Conservation (phyloP, 2,113 vertebrate species). For the Lagopus leucura region DNA sequence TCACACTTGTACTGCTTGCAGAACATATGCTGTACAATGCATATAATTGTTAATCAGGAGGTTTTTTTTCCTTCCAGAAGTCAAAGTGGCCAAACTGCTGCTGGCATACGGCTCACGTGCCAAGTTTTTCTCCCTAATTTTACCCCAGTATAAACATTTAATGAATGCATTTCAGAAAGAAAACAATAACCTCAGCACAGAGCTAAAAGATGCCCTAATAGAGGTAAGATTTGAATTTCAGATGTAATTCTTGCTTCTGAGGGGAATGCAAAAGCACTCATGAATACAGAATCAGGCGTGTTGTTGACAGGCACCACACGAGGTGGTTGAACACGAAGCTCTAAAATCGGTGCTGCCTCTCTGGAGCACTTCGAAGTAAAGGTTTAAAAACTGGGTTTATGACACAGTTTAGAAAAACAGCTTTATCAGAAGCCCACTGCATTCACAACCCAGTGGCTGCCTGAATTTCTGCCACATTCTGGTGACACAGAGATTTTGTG, state of each 20-base stretch:
- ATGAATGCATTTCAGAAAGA: background rate
- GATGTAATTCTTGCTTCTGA: background rate
- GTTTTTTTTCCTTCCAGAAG: background rate
- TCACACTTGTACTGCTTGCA: background rate
- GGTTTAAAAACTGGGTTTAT: background rate
- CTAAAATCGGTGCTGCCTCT: background rate
- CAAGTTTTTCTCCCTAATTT: background rate
- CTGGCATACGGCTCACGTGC: background rate
- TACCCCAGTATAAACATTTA: background rate
- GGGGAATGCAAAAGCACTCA: background rate
- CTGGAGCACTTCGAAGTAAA: background rate
- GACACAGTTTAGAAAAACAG: background rate
- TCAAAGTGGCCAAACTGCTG: background rate
- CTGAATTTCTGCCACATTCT: background rate
- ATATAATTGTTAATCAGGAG: background rate
- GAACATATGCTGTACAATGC: background rate
- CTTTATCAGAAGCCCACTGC: background rate
- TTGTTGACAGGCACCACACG: background rate
- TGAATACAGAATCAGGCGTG: background rate
- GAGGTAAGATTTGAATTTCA: background rate
- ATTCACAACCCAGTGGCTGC: background rate
- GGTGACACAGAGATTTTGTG: background rate
- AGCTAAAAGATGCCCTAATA: accelerated
- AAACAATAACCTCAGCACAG: background rate
- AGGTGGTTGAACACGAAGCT: background rate